Percentiles rank a stretch among this genome's conserved stretches.
phyloP scores from a whole-genome alignment of 2,888 invertebrate genomes.

The Acanthopleura granulata region DNA sequence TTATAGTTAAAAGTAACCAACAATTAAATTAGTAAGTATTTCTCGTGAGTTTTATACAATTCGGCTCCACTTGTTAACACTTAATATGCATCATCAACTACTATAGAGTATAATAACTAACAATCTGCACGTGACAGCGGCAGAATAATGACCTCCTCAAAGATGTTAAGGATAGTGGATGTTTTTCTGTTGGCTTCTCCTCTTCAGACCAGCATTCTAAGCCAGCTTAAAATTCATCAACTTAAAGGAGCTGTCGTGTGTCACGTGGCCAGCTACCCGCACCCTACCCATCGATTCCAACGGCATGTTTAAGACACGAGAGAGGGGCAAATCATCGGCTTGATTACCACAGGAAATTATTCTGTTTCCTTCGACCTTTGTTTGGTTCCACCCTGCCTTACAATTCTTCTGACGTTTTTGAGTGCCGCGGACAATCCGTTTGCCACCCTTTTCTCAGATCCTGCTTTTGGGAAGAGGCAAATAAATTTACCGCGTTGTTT shows the following conservation, averaged over 20 bases:
- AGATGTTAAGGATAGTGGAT: neutral
- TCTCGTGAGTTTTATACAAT: too few species aligned
- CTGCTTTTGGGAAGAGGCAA: neutral
- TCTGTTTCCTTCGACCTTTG: slow-evolving; percentile 8
- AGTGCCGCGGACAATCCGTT: neutral
- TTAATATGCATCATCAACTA: too few species aligned
- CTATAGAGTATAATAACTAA: too few species aligned
- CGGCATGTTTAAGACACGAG: neutral
- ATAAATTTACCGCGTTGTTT: slow-evolving; percentile 1
- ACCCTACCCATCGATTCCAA: neutral
- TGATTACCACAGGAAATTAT: slow-evolving; percentile 5
- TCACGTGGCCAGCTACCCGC: neutral
- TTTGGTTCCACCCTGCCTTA: neutral
- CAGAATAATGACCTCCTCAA: too few species aligned
- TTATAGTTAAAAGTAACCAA: too few species aligned
- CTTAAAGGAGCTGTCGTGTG: neutral
- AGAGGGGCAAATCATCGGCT: neutral
- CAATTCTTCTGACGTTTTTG: neutral
- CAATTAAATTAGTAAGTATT: too few species aligned
- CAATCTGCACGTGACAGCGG: too few species aligned
- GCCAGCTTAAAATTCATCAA: neutral
- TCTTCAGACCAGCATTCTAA: neutral
- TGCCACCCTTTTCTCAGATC: neutral
- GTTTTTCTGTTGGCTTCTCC: neutral
- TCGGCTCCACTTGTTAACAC: too few species aligned